Evolutionary conservation across 1,140 invertebrate species (phyloP), one percentile per base, ranked within the genome.

Genomic region (Lucilia sericata): DNA sequence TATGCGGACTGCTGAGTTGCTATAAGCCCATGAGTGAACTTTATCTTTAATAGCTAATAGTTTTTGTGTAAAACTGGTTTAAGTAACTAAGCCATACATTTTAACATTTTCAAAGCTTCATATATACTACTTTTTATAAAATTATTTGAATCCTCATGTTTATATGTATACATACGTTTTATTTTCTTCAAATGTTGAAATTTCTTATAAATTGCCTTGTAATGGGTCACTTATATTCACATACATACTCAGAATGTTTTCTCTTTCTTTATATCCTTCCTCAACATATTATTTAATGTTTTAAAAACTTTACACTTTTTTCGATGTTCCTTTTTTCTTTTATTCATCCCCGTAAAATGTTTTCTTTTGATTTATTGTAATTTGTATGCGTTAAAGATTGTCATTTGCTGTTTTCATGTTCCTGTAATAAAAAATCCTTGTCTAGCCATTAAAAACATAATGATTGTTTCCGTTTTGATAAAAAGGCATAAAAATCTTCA

Each of bases 401-500:
- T 70, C 65, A 70, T 70, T 70, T 70, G 65, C 21, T 25, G 65
- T 70, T 70, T 70, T 70, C 65, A 70, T 70, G 65, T 70, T 70
- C 21, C n/a, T 21, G n/a, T 25, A 70, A 70, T 21, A 70, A 70
- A 70, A 70, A 70, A 21, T 70, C 65, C 65, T 70, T 70, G 65
- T 70, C 65, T 21, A 70, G 21, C 65, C 65, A 70, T 70, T 70
- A 70, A 70, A 70, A 70, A 70, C 65, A 70, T 70, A 70, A 70
- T 70, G 65, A 70, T 70, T 70, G 7, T 12, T 70, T 70, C 65
- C 65, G 65, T 70, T 70, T 70, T 70, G n/a, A 25, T 70, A 19
- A 60, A 60, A 21, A 70, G 65, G n/a, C 65, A 70, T 70, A 70
- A 21, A 19, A 70, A 25, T 70, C 19, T 19, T 70, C n/a, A 19